Conservation (phyloP, 37 sponge, comb jelly and placozoan genomes). For the Theonella swinhoei region DNA sequence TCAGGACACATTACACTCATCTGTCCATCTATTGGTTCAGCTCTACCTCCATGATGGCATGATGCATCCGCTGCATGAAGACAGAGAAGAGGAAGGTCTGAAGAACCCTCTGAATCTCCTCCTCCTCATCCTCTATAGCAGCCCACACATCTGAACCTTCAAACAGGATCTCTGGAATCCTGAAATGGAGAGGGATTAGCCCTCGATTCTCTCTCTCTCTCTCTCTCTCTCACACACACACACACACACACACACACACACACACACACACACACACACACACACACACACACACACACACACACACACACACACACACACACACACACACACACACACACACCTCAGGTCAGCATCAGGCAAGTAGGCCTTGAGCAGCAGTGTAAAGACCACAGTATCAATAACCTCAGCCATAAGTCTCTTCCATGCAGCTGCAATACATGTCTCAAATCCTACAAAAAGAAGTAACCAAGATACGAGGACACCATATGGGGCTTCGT, state of each 20-base stretch:
- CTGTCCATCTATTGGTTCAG: background rate
- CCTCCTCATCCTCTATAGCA: slow-evolving; percentile 6
- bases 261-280: slow-evolving; percentile 9
- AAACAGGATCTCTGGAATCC: slow-evolving; percentile 55
- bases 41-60: slow-evolving; percentile 43
- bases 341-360: slow-evolving; percentile 56
- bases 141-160: slow-evolving; percentile 47
- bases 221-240: slow-evolving; percentile 28
- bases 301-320: too few species aligned
- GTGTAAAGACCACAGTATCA: slow-evolving; percentile 29
- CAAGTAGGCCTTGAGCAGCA: slow-evolving; percentile 39
- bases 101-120: slow-evolving; percentile 20
- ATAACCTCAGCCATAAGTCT: slow-evolving; percentile 57
- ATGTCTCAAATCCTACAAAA: slow-evolving; percentile 45
- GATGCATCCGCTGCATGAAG: slow-evolving; percentile 33
- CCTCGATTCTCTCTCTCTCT: slow-evolving; percentile 16
- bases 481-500: background rate
- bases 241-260: slow-evolving; percentile 22
- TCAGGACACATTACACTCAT: background rate
- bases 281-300: too few species aligned
- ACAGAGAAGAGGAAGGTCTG: slow-evolving; percentile 41
- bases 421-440: slow-evolving; percentile 50
- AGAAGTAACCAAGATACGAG: background rate
- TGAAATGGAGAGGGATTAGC: background rate
- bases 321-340: too few species aligned